These are phyloP conservation scores for Meghimatium bilineatum DNA, from an alignment of 2,888 invertebrate species.

Conservation along the genomic window DNA sequence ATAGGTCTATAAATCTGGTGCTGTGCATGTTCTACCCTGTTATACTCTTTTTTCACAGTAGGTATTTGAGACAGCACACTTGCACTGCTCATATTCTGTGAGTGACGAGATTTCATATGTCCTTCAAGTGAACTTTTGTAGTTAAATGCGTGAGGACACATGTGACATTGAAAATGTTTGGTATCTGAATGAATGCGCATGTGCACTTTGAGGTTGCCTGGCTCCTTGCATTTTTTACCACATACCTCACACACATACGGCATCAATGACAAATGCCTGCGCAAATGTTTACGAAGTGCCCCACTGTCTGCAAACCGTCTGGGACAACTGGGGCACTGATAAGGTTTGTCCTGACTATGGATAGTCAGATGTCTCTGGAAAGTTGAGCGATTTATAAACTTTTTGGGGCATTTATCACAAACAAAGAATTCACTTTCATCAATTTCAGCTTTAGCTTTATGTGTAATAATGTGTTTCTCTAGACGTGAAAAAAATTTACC, in stretches of 20 bases:
- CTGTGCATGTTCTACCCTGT: neutral
- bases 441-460: conserved; percentile 33
- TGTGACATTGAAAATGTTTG: conserved; percentile 26
- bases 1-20: neutral
- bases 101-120: conserved; percentile 36
- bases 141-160: conserved; percentile 45
- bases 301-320: conserved; percentile 35
- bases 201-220: conserved; percentile 36
- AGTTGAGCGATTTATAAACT: conserved; percentile 30
- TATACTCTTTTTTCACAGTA: neutral
- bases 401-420: conserved; percentile 46
- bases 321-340: conserved; percentile 41
- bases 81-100: neutral
- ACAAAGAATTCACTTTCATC: conserved; percentile 43
- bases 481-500: conserved; percentile 43
- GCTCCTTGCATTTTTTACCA: conserved; percentile 42
- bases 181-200: conserved; percentile 44
- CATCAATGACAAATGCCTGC: conserved; percentile 28
- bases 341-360: conserved; percentile 41
- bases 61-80: neutral
- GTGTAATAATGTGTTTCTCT: conserved; percentile 35
- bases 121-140: conserved; percentile 44
- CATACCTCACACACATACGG: conserved; percentile 44
- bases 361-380: conserved; percentile 39
- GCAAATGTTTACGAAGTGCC: conserved; percentile 35